phyloP scores from a whole-genome alignment of 1,140 invertebrate species.

The Alviniconcha marisindica region DNA sequence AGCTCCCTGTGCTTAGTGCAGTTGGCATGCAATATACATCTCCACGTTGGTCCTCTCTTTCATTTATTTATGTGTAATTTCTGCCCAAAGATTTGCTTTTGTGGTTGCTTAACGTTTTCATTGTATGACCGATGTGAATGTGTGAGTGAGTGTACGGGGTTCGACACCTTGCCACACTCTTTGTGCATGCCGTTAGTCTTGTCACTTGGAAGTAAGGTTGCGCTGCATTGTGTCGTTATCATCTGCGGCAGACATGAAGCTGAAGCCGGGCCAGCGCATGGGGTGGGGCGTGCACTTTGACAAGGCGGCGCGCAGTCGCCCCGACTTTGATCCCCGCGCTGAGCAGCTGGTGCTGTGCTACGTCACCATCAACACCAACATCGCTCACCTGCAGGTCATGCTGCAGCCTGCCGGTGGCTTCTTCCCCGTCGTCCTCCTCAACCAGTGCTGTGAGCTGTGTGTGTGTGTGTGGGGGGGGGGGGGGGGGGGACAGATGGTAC shows the following conservation, averaged over 20 bases:
- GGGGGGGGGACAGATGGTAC: too few species aligned
- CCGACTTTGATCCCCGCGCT: conserved; percentile 64
- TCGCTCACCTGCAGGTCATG: conserved; percentile 69
- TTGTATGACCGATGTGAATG: too few species aligned
- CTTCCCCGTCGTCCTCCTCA: conserved; percentile 69
- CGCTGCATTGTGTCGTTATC: background rate
- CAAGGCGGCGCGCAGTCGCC: conserved; percentile 53
- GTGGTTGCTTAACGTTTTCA: too few species aligned
- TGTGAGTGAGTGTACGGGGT: too few species aligned
- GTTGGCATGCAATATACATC: too few species aligned
- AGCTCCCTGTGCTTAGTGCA: too few species aligned
- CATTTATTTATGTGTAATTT: too few species aligned
- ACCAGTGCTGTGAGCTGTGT: conserved; percentile 58
- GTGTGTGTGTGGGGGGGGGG: background rate
- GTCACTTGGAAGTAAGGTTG: too few species aligned
- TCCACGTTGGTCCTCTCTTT: too few species aligned
- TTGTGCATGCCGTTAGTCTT: too few species aligned
- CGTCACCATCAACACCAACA: conserved; percentile 67
- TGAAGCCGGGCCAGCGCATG: conserved; percentile 62
- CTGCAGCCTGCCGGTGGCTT: conserved; percentile 74
- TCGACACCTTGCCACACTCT: too few species aligned
- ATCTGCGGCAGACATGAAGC: conserved; percentile 51
- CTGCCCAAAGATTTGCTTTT: too few species aligned
- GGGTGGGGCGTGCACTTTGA: conserved; percentile 72
- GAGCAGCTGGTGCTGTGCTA: conserved; percentile 73